A percentile compares a stretch with the other conserved stretches of the same genome.
Evolutionary conservation across 2,797 vertebrate species (phyloP).

Genomic region (Zonotrichia albicollis): DNA sequence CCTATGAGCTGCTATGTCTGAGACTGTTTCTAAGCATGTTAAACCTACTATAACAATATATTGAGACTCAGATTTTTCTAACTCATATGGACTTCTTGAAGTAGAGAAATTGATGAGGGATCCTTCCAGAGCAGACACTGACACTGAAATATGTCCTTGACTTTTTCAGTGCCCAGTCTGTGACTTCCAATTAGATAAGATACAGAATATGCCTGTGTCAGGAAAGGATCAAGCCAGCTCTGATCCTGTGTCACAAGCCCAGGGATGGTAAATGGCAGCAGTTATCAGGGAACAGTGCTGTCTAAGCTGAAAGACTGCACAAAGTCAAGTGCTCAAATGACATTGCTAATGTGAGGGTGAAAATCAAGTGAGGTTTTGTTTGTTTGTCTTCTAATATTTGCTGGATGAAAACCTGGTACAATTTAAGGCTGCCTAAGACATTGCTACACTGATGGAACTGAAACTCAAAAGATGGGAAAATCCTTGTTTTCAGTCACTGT

Average conservation of each 20-base stretch:
- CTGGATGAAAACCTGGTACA: neutral
- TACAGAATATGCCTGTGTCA: neutral
- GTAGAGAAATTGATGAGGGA: neutral
- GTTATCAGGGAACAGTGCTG: neutral
- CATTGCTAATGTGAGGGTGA: neutral
- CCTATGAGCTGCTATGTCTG: neutral
- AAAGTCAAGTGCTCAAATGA: neutral
- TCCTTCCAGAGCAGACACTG: neutral
- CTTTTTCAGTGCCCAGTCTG: rapidly evolving
- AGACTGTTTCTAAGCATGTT: neutral
- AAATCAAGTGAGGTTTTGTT: neutral
- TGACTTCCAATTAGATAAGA: neutral
- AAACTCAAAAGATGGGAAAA: neutral
- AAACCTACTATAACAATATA: neutral
- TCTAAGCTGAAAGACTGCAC: neutral
- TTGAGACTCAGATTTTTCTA: neutral
- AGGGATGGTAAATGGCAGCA: neutral
- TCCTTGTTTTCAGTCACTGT: neutral
- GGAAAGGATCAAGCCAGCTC: neutral
- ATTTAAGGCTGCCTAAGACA: neutral
- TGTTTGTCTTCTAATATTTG: neutral
- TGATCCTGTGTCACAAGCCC: neutral
- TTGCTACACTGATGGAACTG: neutral
- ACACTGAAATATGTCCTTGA: neutral
- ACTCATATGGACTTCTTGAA: neutral